Conservation (phyloP, 1,140 invertebrate species). For the Drosophila ananassae region DNA sequence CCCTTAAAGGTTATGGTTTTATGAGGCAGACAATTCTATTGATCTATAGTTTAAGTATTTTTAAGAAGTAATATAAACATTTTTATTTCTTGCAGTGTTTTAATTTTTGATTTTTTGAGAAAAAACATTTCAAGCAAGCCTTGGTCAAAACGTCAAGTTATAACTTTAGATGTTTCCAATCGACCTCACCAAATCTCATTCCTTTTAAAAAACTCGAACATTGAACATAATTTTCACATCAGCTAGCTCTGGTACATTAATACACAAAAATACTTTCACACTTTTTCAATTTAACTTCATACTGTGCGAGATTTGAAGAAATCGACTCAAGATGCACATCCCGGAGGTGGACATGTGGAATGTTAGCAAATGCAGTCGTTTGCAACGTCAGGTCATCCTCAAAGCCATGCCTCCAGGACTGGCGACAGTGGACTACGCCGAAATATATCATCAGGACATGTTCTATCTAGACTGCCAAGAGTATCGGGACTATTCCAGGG, state of each 20-base stretch:
- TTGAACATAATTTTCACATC: constrained; percentile 1
- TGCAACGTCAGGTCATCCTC: constrained; percentile 38
- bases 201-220: background rate
- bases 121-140: background rate
- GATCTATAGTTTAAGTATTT: no score
- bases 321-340: constrained; percentile 19
- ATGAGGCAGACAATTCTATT: no score
- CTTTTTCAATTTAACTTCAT: background rate
- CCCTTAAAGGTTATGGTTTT: no score
- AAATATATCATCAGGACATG: constrained; percentile 27
- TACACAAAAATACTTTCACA: background rate
- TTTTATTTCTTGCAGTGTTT: no score
- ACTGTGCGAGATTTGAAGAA: background rate
- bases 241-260: background rate
- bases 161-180: background rate
- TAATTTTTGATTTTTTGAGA: no score
- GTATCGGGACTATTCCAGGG: constrained; percentile 64
- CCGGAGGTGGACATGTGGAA: constrained; percentile 60
- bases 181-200: background rate
- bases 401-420: constrained; percentile 44
- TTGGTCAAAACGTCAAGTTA: background rate
- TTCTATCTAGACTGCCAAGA: constrained; percentile 66
- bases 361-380: constrained; percentile 42
- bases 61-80: no score
- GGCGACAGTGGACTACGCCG: constrained; percentile 45